Percentiles rank a stretch among this genome's conserved stretches.
phyloP scores from a whole-genome alignment of 2,888 invertebrate species.

The Parnassius apollo region DNA sequence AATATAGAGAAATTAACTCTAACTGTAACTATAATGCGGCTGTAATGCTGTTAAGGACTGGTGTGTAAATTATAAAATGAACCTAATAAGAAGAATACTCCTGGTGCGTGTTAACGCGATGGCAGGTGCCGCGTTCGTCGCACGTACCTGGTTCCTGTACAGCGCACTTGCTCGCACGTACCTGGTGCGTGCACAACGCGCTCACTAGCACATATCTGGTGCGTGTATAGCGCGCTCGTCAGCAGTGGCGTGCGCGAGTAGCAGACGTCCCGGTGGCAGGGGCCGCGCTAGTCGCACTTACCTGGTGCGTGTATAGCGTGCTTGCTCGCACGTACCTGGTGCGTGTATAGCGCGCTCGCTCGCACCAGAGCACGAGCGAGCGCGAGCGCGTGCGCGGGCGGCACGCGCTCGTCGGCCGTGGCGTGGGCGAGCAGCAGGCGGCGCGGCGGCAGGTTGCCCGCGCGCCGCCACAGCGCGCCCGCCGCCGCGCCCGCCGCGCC shows the following conservation, averaged over 20 bases:
- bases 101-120: conserved; percentile 61
- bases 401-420: conserved; percentile 91
- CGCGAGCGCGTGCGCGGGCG: conserved; percentile 93
- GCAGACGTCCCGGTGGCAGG: conserved; percentile 80
- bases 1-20: too few species aligned
- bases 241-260: conserved; percentile 90
- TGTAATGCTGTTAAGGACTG: too few species aligned
- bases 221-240: conserved; percentile 93
- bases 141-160: conserved; percentile 52
- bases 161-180: conserved; percentile 85
- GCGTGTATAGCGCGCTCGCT: conserved; percentile 89
- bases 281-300: conserved; percentile 85
- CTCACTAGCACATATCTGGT: conserved; percentile 90
- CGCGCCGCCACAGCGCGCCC: conserved; percentile 89
- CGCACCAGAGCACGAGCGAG: conserved; percentile 91
- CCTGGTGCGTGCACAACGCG: conserved; percentile 92
- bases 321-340: conserved; percentile 86
- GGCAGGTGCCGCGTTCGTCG: conserved; percentile 88
- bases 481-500: conserved; percentile 86
- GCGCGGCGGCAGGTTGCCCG: conserved; percentile 85
- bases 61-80: too few species aligned
- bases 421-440: conserved; percentile 87
- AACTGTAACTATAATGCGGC: too few species aligned
- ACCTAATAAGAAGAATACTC: too few species aligned
- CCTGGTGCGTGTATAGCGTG: conserved; percentile 81